Evolutionary conservation across 2,797 vertebrate species (phyloP), one percentile per base, ranked within the genome.

Genomic region (Helostoma temminkii): DNA sequence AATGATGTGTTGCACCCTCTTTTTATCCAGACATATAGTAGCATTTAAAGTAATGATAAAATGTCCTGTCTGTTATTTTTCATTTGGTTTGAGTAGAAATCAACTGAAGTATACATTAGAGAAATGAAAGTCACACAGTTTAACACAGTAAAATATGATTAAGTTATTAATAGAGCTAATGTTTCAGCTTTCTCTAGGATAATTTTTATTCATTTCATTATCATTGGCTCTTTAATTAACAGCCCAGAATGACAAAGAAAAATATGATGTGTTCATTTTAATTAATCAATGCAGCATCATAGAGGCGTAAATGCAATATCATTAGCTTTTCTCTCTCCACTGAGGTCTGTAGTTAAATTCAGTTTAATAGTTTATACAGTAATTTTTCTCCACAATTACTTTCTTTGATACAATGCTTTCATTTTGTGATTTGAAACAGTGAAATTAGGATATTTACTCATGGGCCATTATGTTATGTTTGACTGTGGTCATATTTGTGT

Each of bases 221-320:
- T 59, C 22, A 66, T 64, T 67, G 42, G 22, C 49, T 45, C 24
- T 73, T 54, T 53, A 78, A 78, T 78, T 78, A 81, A 72, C 19
- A 63, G 72, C 41, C 16, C 11, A 10, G 41, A 43, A 66, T 64
- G 45, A 34, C 45, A 70, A 61, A 80, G 47, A 54, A 57, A 78
- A 71, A 70, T 36, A 47, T 37, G 47, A 36, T 21, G 26, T 49
- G 42, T 53, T 73, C 41, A 78, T 71, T 66, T 45, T 48, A 49
- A 36, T 72, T 64, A 71, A 75, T 79, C 61, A 66, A 48, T 58
- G 32, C 63, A 67, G 25, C 28, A 47, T 61, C 26, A 45, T 19
- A 36, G 25, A 47, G 28, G 30, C 66, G 32, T 47, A 42, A 50
- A 53, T 55, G 57, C 56, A 42, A 11, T 41, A 66, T 72, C 70